These are phyloP conservation scores for Aspidoscelis tigris DNA, from an alignment of 2,113 vertebrate genomes.

Conservation along the genomic window DNA sequence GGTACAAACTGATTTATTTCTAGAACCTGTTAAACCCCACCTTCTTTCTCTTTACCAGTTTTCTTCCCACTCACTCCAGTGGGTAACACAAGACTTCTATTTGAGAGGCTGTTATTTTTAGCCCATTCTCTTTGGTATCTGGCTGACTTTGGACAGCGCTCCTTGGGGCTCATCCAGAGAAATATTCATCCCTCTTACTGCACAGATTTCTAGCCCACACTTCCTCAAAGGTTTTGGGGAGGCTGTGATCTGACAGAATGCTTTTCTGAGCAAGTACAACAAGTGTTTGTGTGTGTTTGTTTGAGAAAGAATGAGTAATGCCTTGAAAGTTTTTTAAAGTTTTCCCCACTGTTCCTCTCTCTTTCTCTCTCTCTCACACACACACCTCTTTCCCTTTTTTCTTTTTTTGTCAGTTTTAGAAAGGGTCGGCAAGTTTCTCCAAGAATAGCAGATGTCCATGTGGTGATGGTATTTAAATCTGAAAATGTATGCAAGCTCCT, in stretches of 20 bases:
- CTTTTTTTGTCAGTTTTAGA: background rate
- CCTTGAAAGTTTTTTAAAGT: background rate
- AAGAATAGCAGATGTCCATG: background rate
- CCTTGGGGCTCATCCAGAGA: slow-evolving; percentile 10
- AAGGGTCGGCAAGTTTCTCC: background rate
- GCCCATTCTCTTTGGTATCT: slow-evolving; percentile 14
- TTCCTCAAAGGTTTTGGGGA: background rate
- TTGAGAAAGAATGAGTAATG: background rate
- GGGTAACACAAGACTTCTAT: too few relatives aligned
- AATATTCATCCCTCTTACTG: background rate
- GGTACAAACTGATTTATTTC: background rate
- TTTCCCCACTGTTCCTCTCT: background rate
- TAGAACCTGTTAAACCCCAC: background rate
- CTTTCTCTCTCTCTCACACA: too few relatives aligned
- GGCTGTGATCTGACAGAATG: background rate
- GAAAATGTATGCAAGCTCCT: background rate
- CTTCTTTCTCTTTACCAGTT: background rate
- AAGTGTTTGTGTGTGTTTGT: background rate
- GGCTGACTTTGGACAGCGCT: background rate
- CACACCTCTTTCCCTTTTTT: background rate
- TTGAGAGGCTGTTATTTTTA: slow-evolving; percentile 32
- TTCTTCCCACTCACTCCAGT: background rate
- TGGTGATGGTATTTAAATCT: background rate
- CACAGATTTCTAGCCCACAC: slow-evolving; percentile 7
- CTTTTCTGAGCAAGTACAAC: background rate